Percentiles rank a stretch among this genome's conserved stretches.
Evolutionary conservation across 64 coral and sea anemone species (phyloP).

Genomic region (Pocillopora verrucosa): DNA sequence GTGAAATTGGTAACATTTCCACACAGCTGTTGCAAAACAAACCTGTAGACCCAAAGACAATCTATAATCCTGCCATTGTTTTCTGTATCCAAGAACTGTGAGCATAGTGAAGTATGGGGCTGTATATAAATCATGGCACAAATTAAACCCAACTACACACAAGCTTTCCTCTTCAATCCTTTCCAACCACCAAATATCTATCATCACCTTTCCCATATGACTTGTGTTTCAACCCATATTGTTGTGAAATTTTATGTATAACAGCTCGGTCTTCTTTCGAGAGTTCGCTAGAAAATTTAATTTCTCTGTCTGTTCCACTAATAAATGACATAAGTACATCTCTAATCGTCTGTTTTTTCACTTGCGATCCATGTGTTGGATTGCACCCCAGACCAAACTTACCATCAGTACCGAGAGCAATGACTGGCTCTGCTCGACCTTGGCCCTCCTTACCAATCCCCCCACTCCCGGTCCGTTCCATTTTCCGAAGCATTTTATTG

Average conservation of each 20-base stretch:
- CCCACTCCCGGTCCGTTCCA: slow-evolving; percentile 93
- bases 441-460: slow-evolving; percentile 72
- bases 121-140: no score
- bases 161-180: not conserved
- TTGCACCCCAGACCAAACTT: slow-evolving; percentile 76
- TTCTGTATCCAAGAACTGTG: no score
- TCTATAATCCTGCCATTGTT: no score
- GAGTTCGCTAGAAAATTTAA: slow-evolving; percentile 85
- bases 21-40: no score
- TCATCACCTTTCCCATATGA: slow-evolving; percentile 72
- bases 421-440: slow-evolving; percentile 79
- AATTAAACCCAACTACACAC: no score
- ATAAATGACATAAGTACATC: slow-evolving; percentile 75
- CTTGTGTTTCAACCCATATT: slow-evolving; percentile 63
- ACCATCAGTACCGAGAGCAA: slow-evolving; percentile 59
- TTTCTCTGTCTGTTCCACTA: slow-evolving; percentile 44
- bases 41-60: no score
- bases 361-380: not conserved
- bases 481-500: slow-evolving; percentile 84
- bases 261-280: slow-evolving; percentile 78
- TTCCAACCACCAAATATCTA: slow-evolving; percentile 91
- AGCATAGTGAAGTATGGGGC: no score
- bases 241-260: slow-evolving; percentile 58
- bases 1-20: no score
- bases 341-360: slow-evolving; percentile 55